Percentiles rank a stretch among this genome's conserved stretches.
phyloP scores from a whole-genome alignment of 2,888 invertebrate species.

The Orchestes rusci region DNA sequence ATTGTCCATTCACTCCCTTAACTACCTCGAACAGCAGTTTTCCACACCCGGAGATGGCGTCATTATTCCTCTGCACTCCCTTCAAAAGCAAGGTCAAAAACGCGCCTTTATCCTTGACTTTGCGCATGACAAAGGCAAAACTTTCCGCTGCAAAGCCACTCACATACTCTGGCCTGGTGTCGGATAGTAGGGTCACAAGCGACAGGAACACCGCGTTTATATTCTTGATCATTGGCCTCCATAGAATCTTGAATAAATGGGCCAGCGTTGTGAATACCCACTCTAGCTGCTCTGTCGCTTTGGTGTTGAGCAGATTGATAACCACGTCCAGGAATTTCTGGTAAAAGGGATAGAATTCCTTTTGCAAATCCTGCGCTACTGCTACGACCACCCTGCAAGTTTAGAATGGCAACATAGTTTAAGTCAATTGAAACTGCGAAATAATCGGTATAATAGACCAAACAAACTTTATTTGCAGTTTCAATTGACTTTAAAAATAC shows the following conservation, averaged over 20 bases:
- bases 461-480: no score
- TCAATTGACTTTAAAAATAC: no score
- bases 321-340: slow-evolving; percentile 66
- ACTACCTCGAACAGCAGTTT: slow-evolving; percentile 83
- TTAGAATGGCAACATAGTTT: slow-evolving; percentile 10
- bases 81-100: slow-evolving; percentile 65
- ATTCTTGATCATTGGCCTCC: slow-evolving; percentile 75
- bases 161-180: slow-evolving; percentile 73
- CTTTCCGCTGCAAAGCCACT: slow-evolving; percentile 93
- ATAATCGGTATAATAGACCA: no score
- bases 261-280: slow-evolving; percentile 81
- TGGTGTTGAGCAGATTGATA: slow-evolving; percentile 62
- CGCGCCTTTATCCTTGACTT: slow-evolving; percentile 70
- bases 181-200: slow-evolving; percentile 69
- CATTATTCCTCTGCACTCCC: slow-evolving; percentile 57
- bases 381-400: slow-evolving; percentile 72
- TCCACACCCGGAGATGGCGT: slow-evolving; percentile 75
- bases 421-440: no score
- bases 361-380: slow-evolving; percentile 77
- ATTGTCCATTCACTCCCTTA: slow-evolving; percentile 73
- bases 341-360: slow-evolving; percentile 85
- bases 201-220: slow-evolving; percentile 64
- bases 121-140: slow-evolving; percentile 89
- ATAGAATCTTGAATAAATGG: slow-evolving; percentile 83
- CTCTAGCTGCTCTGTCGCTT: slow-evolving; percentile 79